Evolutionary conservation across 2,113 vertebrate genomes (phyloP).

Genomic region (Podarcis muralis): DNA sequence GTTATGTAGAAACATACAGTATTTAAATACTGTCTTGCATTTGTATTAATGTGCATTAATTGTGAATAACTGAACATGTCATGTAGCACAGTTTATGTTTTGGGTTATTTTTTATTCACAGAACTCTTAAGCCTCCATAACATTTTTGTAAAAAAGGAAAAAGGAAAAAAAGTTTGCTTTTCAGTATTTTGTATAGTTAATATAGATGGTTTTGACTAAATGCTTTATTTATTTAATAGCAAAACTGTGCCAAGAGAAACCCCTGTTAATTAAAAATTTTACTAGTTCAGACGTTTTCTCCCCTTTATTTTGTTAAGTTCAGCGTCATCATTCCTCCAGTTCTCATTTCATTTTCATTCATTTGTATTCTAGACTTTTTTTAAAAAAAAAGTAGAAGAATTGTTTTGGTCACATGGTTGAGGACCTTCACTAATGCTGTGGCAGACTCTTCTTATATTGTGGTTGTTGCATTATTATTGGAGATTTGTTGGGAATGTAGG

Average conservation of each 20-base stretch:
- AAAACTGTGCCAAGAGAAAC: slow-evolving; percentile 80
- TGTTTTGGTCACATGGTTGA: neutral
- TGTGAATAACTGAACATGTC: slow-evolving; percentile 63
- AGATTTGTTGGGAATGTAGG: neutral
- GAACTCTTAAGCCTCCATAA: slow-evolving; percentile 54
- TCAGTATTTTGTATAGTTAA: slow-evolving; percentile 79
- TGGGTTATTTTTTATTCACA: slow-evolving; percentile 58
- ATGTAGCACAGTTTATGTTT: slow-evolving; percentile 62
- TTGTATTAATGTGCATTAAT: slow-evolving; percentile 64
- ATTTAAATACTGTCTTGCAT: slow-evolving; percentile 59
- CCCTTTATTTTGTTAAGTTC: slow-evolving; percentile 56
- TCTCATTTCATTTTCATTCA: neutral
- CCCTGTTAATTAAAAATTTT: slow-evolving; percentile 68
- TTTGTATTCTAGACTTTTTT: neutral
- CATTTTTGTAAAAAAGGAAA: slow-evolving; percentile 53
- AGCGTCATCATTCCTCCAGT: neutral
- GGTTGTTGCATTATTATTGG: neutral
- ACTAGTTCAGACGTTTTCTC: slow-evolving; percentile 49
- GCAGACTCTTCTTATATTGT: neutral
- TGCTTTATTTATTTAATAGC: slow-evolving; percentile 87
- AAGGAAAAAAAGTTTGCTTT: slow-evolving; percentile 37
- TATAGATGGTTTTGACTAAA: slow-evolving; percentile 82
- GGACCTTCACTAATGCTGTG: neutral
- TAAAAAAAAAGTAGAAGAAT: neutral
- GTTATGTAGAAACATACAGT: slow-evolving; percentile 55